Conservation (phyloP, 2,888 invertebrate genomes). For the Oscheius sp. region DNA sequence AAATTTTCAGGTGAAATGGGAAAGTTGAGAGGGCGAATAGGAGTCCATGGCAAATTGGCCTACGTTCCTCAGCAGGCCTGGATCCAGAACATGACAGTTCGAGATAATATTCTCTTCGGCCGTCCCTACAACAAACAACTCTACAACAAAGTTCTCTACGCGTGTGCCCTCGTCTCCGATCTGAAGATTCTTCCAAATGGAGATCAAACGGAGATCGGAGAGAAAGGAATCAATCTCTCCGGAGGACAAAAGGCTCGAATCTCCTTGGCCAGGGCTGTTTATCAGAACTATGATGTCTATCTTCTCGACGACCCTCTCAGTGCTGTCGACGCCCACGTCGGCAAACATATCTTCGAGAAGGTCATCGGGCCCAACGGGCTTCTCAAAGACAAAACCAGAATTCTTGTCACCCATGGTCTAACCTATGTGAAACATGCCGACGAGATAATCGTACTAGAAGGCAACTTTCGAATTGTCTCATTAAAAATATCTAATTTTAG, state of each 20-base stretch:
- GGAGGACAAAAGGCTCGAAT: conserved; percentile 91
- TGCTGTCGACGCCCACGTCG: conserved; percentile 95
- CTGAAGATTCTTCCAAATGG: conserved; percentile 89
- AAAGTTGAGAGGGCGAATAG: conserved; percentile 55
- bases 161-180: conserved; percentile 89
- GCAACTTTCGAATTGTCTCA: conserved; percentile 24
- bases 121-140: conserved; percentile 50
- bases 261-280: conserved; percentile 76
- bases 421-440: conserved; percentile 90
- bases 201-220: conserved; percentile 96
- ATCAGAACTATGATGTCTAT: conserved; percentile 78
- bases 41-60: conserved; percentile 76
- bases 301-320: conserved; percentile 92
- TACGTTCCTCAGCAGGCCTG: conserved; percentile 91
- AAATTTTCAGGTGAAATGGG: conserved; percentile 61
- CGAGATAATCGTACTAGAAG: conserved; percentile 85
- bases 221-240: conserved; percentile 89
- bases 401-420: conserved; percentile 93
- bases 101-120: conserved; percentile 88
- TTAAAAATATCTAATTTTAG: conserved; percentile 54
- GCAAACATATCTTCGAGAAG: conserved; percentile 90
- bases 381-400: conserved; percentile 78
- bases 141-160: conserved; percentile 79
- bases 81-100: conserved; percentile 74
- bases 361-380: conserved; percentile 82